Evolutionary conservation across 1,140 invertebrate species (phyloP).

Genomic region (Drosophila repletoides): DNA sequence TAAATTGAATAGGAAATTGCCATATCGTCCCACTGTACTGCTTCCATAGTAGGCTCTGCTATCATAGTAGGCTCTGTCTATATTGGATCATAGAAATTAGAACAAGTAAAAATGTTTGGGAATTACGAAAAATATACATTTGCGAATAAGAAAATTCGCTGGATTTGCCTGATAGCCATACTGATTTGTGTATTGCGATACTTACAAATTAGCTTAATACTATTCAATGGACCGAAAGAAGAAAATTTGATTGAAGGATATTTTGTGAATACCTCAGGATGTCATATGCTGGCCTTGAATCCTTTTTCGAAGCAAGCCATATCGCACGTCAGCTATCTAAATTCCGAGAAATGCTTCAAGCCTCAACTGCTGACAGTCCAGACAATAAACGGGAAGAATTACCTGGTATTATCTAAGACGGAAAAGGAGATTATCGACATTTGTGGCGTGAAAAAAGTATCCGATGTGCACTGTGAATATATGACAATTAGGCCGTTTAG

Average conservation of each 20-base stretch:
- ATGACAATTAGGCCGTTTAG: neutral
- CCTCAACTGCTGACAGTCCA: neutral
- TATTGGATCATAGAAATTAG: neutral
- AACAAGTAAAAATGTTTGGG: too few relatives aligned
- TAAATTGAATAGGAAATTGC: too few relatives aligned
- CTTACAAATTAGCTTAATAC: neutral
- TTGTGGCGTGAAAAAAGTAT: neutral
- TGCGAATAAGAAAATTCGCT: neutral
- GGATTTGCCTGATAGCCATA: neutral
- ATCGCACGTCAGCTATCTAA: neutral
- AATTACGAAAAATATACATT: neutral
- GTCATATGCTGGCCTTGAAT: constrained; percentile 20
- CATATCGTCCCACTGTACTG: too few relatives aligned
- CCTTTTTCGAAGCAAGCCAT: neutral
- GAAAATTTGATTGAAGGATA: neutral
- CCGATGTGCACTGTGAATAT: constrained; percentile 1
- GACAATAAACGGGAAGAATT: neutral
- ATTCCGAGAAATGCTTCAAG: neutral
- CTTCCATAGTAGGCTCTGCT: too few relatives aligned
- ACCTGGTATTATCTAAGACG: neutral
- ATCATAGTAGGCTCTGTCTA: neutral
- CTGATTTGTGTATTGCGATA: constrained; percentile 7
- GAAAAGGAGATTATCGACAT: neutral
- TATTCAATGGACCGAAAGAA: neutral
- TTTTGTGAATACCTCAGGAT: constrained; percentile 45